These are phyloP conservation scores for Trissolcus japonicus DNA, from an alignment of 2,888 invertebrate genomes.

Conservation along the genomic window DNA sequence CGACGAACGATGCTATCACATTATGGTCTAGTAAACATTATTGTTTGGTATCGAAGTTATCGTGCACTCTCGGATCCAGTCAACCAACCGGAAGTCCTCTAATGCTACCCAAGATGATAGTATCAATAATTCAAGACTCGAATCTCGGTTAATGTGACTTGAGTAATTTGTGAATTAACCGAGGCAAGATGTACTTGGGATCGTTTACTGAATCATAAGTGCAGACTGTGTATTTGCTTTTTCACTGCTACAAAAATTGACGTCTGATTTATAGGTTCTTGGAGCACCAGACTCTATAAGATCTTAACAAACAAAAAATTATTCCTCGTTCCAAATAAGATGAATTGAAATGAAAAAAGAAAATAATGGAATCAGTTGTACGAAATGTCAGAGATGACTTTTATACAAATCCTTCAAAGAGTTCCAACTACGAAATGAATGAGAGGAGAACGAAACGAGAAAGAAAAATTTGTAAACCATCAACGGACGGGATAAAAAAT, in stretches of 20 bases:
- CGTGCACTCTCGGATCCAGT: conserved; percentile 15
- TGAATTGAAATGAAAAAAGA: too few species aligned
- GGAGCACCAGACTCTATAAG: too few species aligned
- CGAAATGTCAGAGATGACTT: too few species aligned
- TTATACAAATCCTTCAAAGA: too few species aligned
- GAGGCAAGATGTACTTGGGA: background rate
- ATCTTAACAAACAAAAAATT: too few species aligned
- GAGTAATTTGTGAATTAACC: conserved; percentile 5
- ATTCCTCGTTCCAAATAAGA: too few species aligned
- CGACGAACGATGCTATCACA: conserved; percentile 17
- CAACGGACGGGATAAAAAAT: background rate
- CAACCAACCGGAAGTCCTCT: conserved; percentile 18
- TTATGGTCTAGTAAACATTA: conserved; percentile 24
- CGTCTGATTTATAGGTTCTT: too few species aligned
- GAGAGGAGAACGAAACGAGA: too few species aligned
- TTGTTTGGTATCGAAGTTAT: conserved; percentile 24
- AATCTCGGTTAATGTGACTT: conserved; percentile 15
- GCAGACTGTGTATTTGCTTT: background rate
- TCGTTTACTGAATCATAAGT: conserved; percentile 4
- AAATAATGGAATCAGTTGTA: too few species aligned
- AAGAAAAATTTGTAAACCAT: too few species aligned
- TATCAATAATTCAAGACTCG: conserved; percentile 17
- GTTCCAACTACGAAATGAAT: too few species aligned
- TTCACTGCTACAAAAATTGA: too few species aligned
- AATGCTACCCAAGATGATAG: conserved; percentile 21